Conservation (phyloP, 2,888 invertebrate species). For the Xylota segnis region DNA sequence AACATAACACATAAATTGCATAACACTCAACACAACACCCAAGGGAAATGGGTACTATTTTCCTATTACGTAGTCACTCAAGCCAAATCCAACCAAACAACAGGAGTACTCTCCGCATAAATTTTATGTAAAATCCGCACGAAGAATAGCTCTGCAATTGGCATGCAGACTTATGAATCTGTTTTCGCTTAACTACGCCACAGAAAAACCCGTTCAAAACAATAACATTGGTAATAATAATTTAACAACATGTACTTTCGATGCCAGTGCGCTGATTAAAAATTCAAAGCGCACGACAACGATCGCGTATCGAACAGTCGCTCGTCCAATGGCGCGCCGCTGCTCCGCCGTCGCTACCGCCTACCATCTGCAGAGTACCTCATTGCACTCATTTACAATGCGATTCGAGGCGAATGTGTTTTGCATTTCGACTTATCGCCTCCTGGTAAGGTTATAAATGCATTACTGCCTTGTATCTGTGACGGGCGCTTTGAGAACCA, state of each 20-base stretch:
- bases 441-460: conserved; percentile 35
- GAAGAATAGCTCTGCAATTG: conserved; percentile 26
- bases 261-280: conserved; percentile 64
- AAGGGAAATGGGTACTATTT: conserved; percentile 27
- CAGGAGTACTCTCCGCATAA: conserved; percentile 10
- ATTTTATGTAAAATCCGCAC: conserved; percentile 45
- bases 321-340: conserved; percentile 29
- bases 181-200: conserved; percentile 41
- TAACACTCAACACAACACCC: conserved; percentile 27
- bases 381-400: conserved; percentile 40
- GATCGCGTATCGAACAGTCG: conserved; percentile 31
- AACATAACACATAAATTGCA: conserved; percentile 24
- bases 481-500: conserved; percentile 7
- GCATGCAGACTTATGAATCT: conserved; percentile 54
- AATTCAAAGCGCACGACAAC: conserved; percentile 71
- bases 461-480: conserved; percentile 15
- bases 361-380: conserved; percentile 51
- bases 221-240: conserved; percentile 76
- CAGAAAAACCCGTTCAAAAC: conserved; percentile 66
- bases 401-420: conserved; percentile 48
- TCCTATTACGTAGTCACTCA: conserved; percentile 26
- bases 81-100: conserved; percentile 9
- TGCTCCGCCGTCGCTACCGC: conserved; percentile 29
- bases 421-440: conserved; percentile 55
- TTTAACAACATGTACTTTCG: conserved; percentile 71